A percentile compares a stretch with the other conserved stretches of the same genome.
Conservation (phyloP, 2,888 invertebrate genomes). For the Diaprepes abbreviatus region DNA sequence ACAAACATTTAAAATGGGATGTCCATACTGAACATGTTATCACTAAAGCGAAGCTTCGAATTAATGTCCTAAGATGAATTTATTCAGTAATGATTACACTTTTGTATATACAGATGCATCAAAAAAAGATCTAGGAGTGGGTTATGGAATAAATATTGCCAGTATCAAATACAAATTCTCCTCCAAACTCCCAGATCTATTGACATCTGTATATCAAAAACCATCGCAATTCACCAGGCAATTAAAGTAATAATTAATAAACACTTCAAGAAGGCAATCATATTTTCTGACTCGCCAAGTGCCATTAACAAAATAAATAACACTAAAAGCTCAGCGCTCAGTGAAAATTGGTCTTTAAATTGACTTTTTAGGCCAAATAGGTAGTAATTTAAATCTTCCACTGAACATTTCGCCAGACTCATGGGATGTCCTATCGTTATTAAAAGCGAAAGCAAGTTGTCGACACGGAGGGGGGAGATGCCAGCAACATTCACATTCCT, state of each 20-base stretch:
- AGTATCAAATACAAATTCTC: background rate
- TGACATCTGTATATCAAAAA: background rate
- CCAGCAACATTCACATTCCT: no score
- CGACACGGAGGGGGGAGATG: no score
- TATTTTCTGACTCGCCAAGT: no score
- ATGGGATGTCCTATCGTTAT: no score
- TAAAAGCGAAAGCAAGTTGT: no score
- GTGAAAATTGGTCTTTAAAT: background rate
- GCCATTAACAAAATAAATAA: no score
- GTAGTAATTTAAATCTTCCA: background rate
- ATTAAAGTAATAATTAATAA: background rate
- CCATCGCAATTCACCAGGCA: background rate
- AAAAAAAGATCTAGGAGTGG: no score
- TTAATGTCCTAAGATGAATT: background rate
- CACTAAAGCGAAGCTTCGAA: background rate
- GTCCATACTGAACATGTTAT: no score
- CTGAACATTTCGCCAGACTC: no score
- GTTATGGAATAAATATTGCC: conserved; percentile 1
- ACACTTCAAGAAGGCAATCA: no score
- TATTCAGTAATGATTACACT: background rate
- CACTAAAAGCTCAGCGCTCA: no score
- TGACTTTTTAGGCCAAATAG: background rate
- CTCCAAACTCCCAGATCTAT: background rate
- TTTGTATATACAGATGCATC: background rate
- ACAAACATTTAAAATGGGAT: no score